Evolutionary conservation across 2,113 vertebrate species (phyloP).

Genomic region (Meles meles): DNA sequence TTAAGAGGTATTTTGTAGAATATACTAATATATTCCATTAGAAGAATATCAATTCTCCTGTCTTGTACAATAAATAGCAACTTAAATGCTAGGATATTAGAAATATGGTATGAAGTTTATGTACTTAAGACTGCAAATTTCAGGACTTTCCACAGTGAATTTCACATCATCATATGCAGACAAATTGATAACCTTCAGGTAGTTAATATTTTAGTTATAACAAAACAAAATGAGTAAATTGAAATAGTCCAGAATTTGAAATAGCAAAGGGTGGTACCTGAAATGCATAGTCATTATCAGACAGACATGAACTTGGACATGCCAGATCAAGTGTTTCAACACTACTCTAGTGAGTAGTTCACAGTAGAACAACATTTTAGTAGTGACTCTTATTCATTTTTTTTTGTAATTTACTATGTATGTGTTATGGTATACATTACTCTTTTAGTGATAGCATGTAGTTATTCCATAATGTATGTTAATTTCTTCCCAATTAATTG

Average conservation of each 20-base stretch:
- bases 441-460: not conserved
- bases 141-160: not conserved
- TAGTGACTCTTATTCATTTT: not conserved
- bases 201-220: not conserved
- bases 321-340: not conserved
- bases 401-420: not conserved
- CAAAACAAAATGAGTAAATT: not conserved
- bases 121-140: not conserved
- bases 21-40: not conserved
- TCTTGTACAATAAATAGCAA: not conserved
- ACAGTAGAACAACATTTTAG: not conserved
- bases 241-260: not conserved
- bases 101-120: not conserved
- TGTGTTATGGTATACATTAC: not conserved
- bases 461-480: not conserved
- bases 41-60: not conserved
- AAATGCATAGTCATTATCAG: not conserved
- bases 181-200: not conserved
- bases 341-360: not conserved
- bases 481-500: not conserved
- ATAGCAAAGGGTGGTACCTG: not conserved
- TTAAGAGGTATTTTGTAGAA: too few species aligned
- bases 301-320: not conserved
- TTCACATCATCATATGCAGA: not conserved
- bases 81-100: not conserved